Base-by-base conservation (phyloP, 2,888 invertebrate species). In the Drosophila macrospina region DNA sequence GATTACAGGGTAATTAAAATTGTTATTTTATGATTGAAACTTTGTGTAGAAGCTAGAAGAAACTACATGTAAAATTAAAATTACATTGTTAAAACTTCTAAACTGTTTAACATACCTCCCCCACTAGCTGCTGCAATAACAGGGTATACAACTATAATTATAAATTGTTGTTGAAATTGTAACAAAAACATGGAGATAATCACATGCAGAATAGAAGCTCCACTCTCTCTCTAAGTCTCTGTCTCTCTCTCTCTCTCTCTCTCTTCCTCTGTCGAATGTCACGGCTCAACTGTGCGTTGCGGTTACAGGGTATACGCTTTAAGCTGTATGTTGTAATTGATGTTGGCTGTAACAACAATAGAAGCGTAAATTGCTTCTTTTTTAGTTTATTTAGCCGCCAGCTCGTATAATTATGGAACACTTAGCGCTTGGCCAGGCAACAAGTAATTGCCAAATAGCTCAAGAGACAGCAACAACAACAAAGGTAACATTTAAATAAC, bases 371-470 rank as follows among this genome's bases (percentile, higher is more conserved):
- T 54, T 45, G 44, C 57, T 59, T 65, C 36, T 45, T 48, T 39
- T 50, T 7, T 16, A 28, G 32, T 63, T 69, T 47, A 57, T 51
- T 65, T 64, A 24, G 16, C 13, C 32, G 48, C 45, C 59, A 64
- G 67, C 37, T 61, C 30, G 41, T 37, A 74, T 67, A 86, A 70
- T 86, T 83, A 74, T 86, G 80, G 65, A 83, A 67, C 69, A 68
- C 73, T 80, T 80, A 69, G 80, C 76, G 76, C 80, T 79, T 79
- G 66, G 75, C 62, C 77, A 76, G 63, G 37, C 77, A 74, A 13
- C 56, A 28, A 54, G 55, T 32, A 48, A 56, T 80, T 76, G 50
- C 44, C 20, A 71, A 72, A 76, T 15, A 26, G 41, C 39, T 32
- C 32, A 54, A 63, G 45, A 62, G 41, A 63, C 34, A 67, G 61